Conservation (phyloP, 1,140 invertebrate species). For the Lethrus apterus region DNA sequence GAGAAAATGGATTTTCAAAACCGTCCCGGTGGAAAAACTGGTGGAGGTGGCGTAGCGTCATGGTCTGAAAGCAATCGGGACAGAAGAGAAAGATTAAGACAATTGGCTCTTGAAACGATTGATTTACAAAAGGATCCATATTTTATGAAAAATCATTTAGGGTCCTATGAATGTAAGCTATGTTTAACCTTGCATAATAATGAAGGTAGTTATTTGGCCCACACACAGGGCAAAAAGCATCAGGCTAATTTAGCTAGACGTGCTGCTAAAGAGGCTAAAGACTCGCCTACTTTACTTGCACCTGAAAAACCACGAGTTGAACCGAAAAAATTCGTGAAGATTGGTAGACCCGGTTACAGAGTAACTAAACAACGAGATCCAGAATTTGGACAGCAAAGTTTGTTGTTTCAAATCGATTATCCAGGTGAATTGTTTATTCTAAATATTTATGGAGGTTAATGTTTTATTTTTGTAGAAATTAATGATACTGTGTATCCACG, state of each 20-base stretch:
- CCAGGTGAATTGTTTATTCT: constrained; percentile 51
- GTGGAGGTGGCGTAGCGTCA: constrained; percentile 95
- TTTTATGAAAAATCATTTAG: constrained; percentile 98
- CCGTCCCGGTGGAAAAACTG: constrained; percentile 96
- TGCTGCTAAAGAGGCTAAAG: constrained; percentile 98
- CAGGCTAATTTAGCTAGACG: constrained; percentile 96
- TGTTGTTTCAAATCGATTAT: constrained; percentile 96
- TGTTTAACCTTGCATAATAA: constrained; percentile 99
- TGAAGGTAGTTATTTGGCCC: constrained; percentile 98
- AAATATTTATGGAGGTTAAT: constrained; percentile 1
- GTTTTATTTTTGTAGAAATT: constrained; percentile 65
- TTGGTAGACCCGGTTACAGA: constrained; percentile 97
- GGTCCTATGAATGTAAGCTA: constrained; percentile 98
- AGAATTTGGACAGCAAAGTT: constrained; percentile 89
- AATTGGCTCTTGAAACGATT: constrained; percentile 96
- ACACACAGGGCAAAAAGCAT: constrained; percentile 99
- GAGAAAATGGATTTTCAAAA: constrained; percentile 97
- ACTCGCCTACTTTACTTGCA: constrained; percentile 81
- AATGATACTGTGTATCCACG: constrained; percentile 86
- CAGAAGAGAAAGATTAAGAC: constrained; percentile 87
- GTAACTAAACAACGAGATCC: constrained; percentile 98
- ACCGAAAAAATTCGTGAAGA: constrained; percentile 99
- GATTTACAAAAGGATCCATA: constrained; percentile 98
- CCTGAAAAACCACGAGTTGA: constrained; percentile 93
- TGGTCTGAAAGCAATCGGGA: constrained; percentile 98